phyloP scores from a whole-genome alignment of 2,113 vertebrate genomes.

The Corydoras sp. region DNA sequence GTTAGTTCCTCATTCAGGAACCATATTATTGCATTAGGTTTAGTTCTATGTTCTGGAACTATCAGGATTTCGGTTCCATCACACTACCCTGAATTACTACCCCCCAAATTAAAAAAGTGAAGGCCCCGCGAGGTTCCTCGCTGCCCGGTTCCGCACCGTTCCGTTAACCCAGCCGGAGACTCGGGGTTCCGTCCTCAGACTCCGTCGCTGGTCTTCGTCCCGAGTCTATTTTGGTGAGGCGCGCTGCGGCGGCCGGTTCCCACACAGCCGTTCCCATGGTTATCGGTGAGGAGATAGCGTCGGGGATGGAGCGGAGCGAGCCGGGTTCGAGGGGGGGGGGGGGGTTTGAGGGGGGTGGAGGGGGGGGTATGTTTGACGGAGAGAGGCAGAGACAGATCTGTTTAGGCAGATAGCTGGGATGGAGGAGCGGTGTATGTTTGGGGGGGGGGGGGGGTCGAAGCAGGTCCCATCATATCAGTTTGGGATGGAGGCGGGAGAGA shows the following conservation, averaged over 20 bases:
- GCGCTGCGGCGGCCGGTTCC: slow-evolving; percentile 64
- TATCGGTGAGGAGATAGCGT: slow-evolving; percentile 66
- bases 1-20: no score
- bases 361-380: slow-evolving; percentile 58
- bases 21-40: no score
- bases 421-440: slow-evolving; percentile 33
- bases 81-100: no score
- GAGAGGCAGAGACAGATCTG: slow-evolving; percentile 68
- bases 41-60: no score
- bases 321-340: slow-evolving; percentile 36
- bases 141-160: no score
- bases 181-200: background rate
- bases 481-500: slow-evolving; percentile 35
- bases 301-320: slow-evolving; percentile 39
- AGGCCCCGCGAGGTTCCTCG: no score
- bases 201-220: slow-evolving; percentile 23
- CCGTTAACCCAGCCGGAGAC: no score
- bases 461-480: slow-evolving; percentile 53
- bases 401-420: slow-evolving; percentile 65
- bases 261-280: slow-evolving; percentile 77
- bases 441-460: slow-evolving; percentile 47
- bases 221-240: slow-evolving; percentile 71
- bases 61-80: no score
- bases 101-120: no score
- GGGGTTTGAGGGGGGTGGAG: slow-evolving; percentile 42